These are phyloP conservation scores for Volucella zonaria DNA, from an alignment of 2,888 invertebrate species.

Conservation along the genomic window DNA sequence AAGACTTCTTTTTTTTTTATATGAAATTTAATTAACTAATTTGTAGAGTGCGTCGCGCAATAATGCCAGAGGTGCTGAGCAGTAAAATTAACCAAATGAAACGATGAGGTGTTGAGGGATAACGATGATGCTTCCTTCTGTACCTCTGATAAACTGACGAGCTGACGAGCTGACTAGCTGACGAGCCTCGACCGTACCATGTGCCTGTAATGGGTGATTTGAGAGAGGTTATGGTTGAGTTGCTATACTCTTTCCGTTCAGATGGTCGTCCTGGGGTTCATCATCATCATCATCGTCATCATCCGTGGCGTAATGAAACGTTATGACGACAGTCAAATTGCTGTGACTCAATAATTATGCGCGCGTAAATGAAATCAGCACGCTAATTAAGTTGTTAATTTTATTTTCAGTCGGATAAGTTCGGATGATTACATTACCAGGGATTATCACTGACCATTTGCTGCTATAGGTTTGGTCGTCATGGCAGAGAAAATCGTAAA, in stretches of 20 bases:
- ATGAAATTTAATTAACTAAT: slow-evolving; percentile 68
- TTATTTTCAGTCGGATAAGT: slow-evolving; percentile 64
- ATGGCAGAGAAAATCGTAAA: no score
- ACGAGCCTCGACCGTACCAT: background rate
- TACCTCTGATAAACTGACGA: no score
- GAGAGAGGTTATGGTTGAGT: slow-evolving; percentile 19
- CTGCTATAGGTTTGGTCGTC: no score
- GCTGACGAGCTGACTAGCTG: no score
- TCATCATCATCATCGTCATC: slow-evolving; percentile 25
- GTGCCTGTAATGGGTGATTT: slow-evolving; percentile 4
- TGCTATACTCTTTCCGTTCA: background rate
- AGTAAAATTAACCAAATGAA: slow-evolving; percentile 70
- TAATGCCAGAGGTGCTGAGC: slow-evolving; percentile 28
- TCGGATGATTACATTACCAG: background rate
- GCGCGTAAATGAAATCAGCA: slow-evolving; percentile 64
- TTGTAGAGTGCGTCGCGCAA: slow-evolving; percentile 19
- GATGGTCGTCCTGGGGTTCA: background rate
- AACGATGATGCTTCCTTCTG: slow-evolving; percentile 8
- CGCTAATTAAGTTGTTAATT: slow-evolving; percentile 66
- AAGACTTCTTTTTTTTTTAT: slow-evolving; percentile 32
- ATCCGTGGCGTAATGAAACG: slow-evolving; percentile 64
- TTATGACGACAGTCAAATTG: slow-evolving; percentile 64
- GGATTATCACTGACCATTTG: slow-evolving; percentile 30
- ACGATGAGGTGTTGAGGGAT: slow-evolving; percentile 62
- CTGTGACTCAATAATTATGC: slow-evolving; percentile 67